These are phyloP conservation scores for Monopterus albus DNA, from an alignment of 2,113 vertebrate species.

Conservation along the genomic window DNA sequence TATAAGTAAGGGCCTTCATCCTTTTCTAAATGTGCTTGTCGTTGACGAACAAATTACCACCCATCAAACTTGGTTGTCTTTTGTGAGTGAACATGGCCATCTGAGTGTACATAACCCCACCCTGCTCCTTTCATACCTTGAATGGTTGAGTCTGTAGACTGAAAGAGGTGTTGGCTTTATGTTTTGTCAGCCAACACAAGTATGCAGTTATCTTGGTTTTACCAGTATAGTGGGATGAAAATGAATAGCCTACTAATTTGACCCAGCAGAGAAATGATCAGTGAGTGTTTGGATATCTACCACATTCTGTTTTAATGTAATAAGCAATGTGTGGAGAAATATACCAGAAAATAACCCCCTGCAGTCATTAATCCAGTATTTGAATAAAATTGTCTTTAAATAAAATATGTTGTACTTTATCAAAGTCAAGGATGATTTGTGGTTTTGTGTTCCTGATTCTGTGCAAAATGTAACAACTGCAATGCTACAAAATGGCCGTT, in stretches of 20 bases:
- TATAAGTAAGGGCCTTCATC: conserved; percentile 39
- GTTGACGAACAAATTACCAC: conserved; percentile 52
- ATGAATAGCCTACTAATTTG: background rate
- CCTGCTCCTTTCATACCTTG: conserved; percentile 32
- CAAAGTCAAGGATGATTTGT: background rate
- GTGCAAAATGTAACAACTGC: conserved; percentile 38
- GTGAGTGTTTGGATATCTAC: conserved; percentile 16
- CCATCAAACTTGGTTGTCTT: conserved; percentile 47
- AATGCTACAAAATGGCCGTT: conserved; percentile 78
- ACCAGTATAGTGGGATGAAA: background rate
- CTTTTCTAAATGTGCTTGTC: conserved; percentile 56
- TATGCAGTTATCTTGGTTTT: conserved; percentile 5
- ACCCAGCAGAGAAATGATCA: background rate
- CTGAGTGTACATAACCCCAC: conserved; percentile 61
- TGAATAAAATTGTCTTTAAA: background rate
- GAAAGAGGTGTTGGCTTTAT: conserved; percentile 43
- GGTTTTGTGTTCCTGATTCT: conserved; percentile 6
- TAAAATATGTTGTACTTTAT: background rate
- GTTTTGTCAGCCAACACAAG: conserved; percentile 18
- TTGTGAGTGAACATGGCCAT: conserved; percentile 34
- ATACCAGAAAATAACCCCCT: background rate
- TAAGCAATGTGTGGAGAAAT: background rate
- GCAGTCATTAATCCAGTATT: background rate
- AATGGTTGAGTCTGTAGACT: conserved; percentile 18
- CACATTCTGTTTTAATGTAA: background rate